These are phyloP conservation scores for Sphaerophoria rueppellii DNA, from an alignment of 2,888 invertebrate species.

Conservation along the genomic window DNA sequence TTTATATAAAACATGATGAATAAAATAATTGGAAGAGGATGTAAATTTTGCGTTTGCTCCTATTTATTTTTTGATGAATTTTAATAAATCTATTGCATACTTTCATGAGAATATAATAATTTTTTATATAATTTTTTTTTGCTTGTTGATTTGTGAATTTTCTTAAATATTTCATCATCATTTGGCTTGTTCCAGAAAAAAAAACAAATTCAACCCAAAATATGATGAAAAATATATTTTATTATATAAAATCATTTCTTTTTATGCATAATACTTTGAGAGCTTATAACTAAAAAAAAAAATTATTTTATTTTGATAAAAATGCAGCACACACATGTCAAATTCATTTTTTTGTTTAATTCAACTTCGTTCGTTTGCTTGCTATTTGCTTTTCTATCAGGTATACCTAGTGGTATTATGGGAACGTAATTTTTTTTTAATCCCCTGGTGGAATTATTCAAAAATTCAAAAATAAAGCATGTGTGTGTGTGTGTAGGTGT, in stretches of 20 bases:
- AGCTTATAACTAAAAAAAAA: constrained; percentile 44
- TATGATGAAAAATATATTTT: constrained; percentile 20
- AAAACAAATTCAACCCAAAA: constrained; percentile 12
- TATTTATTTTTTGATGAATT: not conserved
- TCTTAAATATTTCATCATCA: constrained; percentile 42
- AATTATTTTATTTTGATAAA: constrained; percentile 57
- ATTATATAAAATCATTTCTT: constrained; percentile 10
- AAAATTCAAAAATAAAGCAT: constrained; percentile 26
- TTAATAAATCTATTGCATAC: constrained; percentile 15
- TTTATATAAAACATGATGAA: too few relatives aligned
- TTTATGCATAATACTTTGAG: constrained; percentile 11
- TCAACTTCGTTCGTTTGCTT: not conserved
- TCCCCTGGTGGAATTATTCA: constrained; percentile 58
- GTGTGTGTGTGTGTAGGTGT: too few relatives aligned
- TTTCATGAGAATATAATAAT: constrained; percentile 2
- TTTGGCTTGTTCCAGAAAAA: constrained; percentile 9
- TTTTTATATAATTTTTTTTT: not conserved
- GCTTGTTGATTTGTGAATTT: not conserved
- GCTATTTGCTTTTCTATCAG: constrained; percentile 21
- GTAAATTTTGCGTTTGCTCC: not conserved
- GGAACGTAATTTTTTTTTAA: constrained; percentile 29
- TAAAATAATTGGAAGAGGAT: not conserved
- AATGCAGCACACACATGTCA: constrained; percentile 22
- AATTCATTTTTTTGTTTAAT: not conserved
- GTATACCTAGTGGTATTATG: constrained; percentile 28